Conservation (phyloP, 2,888 invertebrate genomes). For the Diaperis boleti region DNA sequence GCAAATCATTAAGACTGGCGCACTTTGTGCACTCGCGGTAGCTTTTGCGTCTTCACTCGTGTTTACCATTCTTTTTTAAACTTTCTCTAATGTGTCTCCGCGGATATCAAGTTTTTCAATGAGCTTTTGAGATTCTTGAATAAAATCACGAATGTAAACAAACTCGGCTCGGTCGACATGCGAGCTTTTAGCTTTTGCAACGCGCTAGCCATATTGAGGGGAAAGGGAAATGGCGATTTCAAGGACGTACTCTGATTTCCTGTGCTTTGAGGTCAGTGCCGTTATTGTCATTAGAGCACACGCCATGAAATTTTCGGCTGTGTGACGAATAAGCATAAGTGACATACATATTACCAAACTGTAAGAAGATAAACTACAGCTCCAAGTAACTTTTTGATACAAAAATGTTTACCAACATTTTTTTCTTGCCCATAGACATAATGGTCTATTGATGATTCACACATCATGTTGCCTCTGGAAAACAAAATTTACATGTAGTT, state of each 20-base stretch:
- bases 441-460: too few relatives aligned
- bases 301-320: conserved; percentile 6
- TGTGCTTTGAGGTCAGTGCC: conserved; percentile 36
- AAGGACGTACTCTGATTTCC: conserved; percentile 36
- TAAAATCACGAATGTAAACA: conserved; percentile 39
- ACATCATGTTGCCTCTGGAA: too few relatives aligned
- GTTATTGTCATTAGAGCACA: conserved; percentile 26
- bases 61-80: too few relatives aligned
- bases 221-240: conserved; percentile 34
- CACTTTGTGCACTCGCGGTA: background rate
- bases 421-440: too few relatives aligned
- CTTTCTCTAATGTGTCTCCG: too few relatives aligned
- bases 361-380: too few relatives aligned
- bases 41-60: background rate
- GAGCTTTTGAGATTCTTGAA: conserved; percentile 27
- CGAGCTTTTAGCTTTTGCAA: conserved; percentile 31
- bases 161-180: conserved; percentile 22
- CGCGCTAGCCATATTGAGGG: conserved; percentile 9
- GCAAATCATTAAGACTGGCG: too few relatives aligned
- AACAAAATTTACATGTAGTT: too few relatives aligned
- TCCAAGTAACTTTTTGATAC: too few relatives aligned
- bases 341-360: too few relatives aligned
- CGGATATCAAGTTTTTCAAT: conserved; percentile 25
- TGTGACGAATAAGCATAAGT: too few relatives aligned
- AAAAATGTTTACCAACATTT: too few relatives aligned